Conservation (phyloP, 2,888 invertebrate species). For the Hypsopygia costalis region DNA sequence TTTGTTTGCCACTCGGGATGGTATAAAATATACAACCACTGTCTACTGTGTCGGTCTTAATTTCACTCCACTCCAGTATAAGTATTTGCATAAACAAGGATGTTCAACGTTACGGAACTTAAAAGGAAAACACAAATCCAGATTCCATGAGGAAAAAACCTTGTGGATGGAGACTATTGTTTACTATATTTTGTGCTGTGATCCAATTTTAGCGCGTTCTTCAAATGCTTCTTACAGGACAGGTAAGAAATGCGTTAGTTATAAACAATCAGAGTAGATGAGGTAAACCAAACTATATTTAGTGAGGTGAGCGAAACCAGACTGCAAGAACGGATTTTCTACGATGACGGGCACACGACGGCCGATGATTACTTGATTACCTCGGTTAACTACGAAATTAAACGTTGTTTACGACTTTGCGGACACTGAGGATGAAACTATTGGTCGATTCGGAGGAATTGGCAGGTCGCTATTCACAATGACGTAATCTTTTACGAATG, state of each 20-base stretch:
- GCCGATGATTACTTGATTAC: neutral
- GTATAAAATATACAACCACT: no score
- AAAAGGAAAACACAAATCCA: no score
- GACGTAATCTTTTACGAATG: neutral
- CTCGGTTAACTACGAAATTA: neutral
- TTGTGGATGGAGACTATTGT: no score
- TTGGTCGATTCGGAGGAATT: neutral
- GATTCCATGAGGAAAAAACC: no score
- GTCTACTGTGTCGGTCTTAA: no score
- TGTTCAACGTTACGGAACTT: no score
- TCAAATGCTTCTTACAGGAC: neutral
- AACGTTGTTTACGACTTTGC: neutral
- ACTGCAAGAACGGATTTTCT: slow-evolving; percentile 7
- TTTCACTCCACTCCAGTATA: no score
- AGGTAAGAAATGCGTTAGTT: slow-evolving; percentile 8
- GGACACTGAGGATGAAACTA: neutral
- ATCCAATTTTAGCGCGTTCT: slow-evolving; percentile 6
- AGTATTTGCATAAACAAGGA: no score
- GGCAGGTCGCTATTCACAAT: neutral
- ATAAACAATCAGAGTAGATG: slow-evolving; percentile 40
- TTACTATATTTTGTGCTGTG: no score
- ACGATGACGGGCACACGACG: slow-evolving; percentile 3
- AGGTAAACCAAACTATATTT: slow-evolving; percentile 44
- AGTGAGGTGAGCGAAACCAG: neutral
- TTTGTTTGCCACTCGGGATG: no score